A percentile compares a stretch with the other conserved stretches of the same genome.
Conservation (phyloP, 2,797 vertebrate genomes). For the Spatula versicolor region DNA sequence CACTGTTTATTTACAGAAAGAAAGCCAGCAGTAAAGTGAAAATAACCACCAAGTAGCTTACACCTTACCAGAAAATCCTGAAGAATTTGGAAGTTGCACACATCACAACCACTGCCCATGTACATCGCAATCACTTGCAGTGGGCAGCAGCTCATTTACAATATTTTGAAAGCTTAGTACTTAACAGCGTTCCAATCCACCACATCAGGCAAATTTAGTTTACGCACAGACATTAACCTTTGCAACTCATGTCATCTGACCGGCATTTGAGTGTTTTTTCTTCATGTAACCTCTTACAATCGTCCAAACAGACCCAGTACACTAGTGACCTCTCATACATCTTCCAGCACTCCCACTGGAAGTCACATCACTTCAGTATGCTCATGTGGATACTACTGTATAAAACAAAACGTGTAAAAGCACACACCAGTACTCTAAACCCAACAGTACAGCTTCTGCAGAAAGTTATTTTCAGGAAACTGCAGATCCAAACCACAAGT, state of each 20-base stretch:
- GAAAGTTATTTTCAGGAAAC: background rate
- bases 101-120: background rate
- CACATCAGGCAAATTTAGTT: fast-evolving
- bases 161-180: background rate
- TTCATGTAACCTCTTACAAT: background rate
- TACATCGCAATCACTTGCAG: background rate
- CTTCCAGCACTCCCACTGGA: background rate
- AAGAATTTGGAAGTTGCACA: background rate
- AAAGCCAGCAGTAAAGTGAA: background rate
- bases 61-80: too few species aligned
- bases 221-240: background rate
- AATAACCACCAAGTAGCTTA: background rate
- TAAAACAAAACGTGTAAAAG: background rate
- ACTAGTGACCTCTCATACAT: background rate
- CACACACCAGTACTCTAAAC: background rate
- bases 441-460: background rate
- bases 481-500: background rate
- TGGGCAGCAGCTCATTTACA: background rate
- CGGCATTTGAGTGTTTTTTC: background rate
- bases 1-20: background rate
- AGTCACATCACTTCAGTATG: background rate
- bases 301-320: background rate
- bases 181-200: background rate
- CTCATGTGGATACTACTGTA: background rate
- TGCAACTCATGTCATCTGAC: background rate